These are phyloP conservation scores for Thymallus thymallus DNA, from an alignment of 2,113 vertebrate genomes.

Conservation along the genomic window DNA sequence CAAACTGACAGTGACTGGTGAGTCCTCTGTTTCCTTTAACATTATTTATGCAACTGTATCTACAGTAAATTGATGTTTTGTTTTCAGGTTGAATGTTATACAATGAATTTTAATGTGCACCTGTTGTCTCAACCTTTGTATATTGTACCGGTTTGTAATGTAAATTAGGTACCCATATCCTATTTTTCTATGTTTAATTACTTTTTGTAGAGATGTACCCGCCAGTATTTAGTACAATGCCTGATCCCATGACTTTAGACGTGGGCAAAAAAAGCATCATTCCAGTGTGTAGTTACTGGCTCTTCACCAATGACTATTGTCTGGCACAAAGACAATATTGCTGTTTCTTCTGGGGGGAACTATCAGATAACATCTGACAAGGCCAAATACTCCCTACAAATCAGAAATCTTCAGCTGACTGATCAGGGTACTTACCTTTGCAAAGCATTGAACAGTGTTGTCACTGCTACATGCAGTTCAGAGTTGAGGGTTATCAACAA, in stretches of 20 bases:
- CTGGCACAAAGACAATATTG: constrained; percentile 93
- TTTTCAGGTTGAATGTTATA: not conserved
- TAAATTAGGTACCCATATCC: constrained; percentile 19
- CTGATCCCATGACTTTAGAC: constrained; percentile 88
- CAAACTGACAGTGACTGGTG: constrained; percentile 87
- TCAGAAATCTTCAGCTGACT: constrained; percentile 77
- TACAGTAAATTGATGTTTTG: not conserved
- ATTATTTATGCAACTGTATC: not conserved
- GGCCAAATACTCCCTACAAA: constrained; percentile 88
- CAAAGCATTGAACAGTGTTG: constrained; percentile 94
- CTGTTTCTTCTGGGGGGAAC: constrained; percentile 78
- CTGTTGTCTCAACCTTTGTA: constrained; percentile 17
- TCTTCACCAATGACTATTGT: constrained; percentile 86
- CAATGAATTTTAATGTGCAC: constrained; percentile 5
- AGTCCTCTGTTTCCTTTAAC: constrained; percentile 56
- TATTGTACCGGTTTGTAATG: constrained; percentile 3
- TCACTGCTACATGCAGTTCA: constrained; percentile 85
- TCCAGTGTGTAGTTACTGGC: constrained; percentile 89
- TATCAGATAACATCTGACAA: constrained; percentile 80
- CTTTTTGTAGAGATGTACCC: constrained; percentile 93
- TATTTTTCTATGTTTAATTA: constrained; percentile 68
- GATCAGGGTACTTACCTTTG: constrained; percentile 90
- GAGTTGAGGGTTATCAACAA: constrained; percentile 88
- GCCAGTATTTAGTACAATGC: constrained; percentile 90
- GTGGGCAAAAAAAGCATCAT: constrained; percentile 88